Conservation (phyloP, 2,888 invertebrate genomes). For the Andrena praecox region DNA sequence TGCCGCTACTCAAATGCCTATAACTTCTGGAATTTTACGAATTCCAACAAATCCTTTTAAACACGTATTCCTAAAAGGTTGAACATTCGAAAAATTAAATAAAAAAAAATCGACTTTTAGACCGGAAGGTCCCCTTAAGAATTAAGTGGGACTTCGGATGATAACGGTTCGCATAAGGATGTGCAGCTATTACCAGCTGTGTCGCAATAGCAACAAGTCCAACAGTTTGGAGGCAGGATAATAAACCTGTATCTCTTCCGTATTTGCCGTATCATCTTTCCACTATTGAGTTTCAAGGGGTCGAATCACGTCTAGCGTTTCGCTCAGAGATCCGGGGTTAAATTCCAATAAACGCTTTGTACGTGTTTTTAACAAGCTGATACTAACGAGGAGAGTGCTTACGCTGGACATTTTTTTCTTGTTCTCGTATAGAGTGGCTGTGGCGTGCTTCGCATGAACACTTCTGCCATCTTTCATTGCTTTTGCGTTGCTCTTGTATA, state of each 20-base stretch:
- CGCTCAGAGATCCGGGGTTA: slow-evolving; percentile 25
- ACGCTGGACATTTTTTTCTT: not conserved
- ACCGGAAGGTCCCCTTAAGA: too few species aligned
- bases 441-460: not conserved
- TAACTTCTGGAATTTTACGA: too few species aligned
- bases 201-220: too few species aligned
- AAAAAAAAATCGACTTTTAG: too few species aligned
- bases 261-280: slow-evolving; percentile 39
- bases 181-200: too few species aligned
- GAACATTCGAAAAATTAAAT: too few species aligned
- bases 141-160: too few species aligned
- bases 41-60: too few species aligned
- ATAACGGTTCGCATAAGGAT: too few species aligned
- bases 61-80: too few species aligned
- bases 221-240: not conserved
- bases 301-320: slow-evolving; percentile 35
- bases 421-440: slow-evolving; percentile 7
- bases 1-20: too few species aligned
- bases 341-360: slow-evolving; percentile 52
- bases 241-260: slow-evolving; percentile 42
- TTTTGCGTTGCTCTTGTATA: not conserved
- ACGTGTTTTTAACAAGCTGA: slow-evolving; percentile 33
- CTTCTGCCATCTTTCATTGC: not conserved
- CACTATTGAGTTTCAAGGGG: slow-evolving; percentile 48
- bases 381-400: slow-evolving; percentile 25